Evolutionary conservation across 2,888 invertebrate species (phyloP).

Genomic region (Pyrgus malvae): DNA sequence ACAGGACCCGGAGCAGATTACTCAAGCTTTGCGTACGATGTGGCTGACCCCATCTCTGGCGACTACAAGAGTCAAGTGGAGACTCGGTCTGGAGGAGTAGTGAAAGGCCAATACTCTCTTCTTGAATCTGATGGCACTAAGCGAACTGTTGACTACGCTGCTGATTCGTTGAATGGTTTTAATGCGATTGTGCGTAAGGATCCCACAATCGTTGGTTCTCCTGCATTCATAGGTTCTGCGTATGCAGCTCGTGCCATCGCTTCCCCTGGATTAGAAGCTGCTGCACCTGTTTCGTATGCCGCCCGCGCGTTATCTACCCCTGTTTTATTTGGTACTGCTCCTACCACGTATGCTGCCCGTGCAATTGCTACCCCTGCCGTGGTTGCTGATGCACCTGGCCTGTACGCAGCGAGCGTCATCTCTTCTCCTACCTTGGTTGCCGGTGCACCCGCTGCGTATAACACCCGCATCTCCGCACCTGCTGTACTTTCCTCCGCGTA

Average conservation of each 20-base stretch:
- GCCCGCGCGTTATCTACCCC: conserved; percentile 20
- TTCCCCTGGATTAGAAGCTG: conserved; percentile 35
- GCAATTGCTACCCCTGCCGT: neutral
- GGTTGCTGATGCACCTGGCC: neutral
- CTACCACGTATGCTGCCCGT: neutral
- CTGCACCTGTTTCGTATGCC: conserved; percentile 38
- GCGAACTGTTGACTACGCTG: conserved; percentile 80
- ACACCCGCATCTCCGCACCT: neutral
- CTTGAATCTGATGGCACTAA: conserved; percentile 79
- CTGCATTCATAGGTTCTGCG: neutral
- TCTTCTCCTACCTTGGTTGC: neutral
- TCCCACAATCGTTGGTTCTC: conserved; percentile 41
- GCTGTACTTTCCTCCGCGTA: no score
- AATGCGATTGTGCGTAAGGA: conserved; percentile 82
- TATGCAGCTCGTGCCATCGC: conserved; percentile 31
- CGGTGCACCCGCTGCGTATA: neutral
- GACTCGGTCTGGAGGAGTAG: conserved; percentile 76
- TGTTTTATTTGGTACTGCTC: neutral
- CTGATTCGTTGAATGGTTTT: conserved; percentile 80
- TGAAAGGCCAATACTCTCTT: conserved; percentile 80
- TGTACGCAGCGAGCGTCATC: neutral
- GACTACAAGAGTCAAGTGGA: conserved; percentile 82
- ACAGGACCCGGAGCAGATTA: conserved; percentile 76
- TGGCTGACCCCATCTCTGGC: conserved; percentile 80
- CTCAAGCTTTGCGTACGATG: conserved; percentile 80